Percentiles rank a stretch among this genome's conserved stretches.
These are phyloP conservation scores for Cetoscarus ocellatus DNA, from an alignment of 2,797 vertebrate genomes.

Conservation along the genomic window DNA sequence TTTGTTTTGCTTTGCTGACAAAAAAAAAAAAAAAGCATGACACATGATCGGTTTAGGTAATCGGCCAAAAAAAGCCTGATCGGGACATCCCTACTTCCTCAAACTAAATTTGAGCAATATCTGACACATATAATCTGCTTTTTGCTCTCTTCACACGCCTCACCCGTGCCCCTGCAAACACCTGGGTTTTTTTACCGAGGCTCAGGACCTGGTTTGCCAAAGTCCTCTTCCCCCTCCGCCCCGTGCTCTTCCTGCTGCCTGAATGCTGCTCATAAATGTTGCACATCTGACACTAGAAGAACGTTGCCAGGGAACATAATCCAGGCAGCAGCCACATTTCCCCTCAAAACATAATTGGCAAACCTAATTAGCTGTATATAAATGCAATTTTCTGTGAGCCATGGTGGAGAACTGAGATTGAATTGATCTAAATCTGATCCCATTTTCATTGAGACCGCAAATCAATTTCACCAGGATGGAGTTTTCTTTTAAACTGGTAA, in stretches of 20 bases:
- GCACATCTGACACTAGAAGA: slow-evolving; percentile 9
- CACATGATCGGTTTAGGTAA: too few relatives aligned
- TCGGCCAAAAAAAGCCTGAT: too few relatives aligned
- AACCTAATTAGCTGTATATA: slow-evolving; percentile 33
- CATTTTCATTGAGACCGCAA: slow-evolving; percentile 26
- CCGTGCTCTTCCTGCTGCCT: background rate
- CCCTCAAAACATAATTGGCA: slow-evolving; percentile 25
- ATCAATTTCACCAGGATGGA: slow-evolving; percentile 15
- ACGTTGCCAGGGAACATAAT: slow-evolving; percentile 38
- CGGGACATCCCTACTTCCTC: too few relatives aligned
- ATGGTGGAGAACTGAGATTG: slow-evolving; percentile 13
- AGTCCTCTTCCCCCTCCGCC: background rate
- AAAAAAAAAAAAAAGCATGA: too few relatives aligned
- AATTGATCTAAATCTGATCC: slow-evolving; percentile 42
- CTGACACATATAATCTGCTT: too few relatives aligned
- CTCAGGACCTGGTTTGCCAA: background rate
- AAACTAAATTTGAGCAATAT: too few relatives aligned
- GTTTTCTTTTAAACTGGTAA: slow-evolving; percentile 20
- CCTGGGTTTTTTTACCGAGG: too few relatives aligned
- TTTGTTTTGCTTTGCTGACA: too few relatives aligned
- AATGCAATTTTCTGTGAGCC: slow-evolving; percentile 36
- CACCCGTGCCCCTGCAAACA: too few relatives aligned
- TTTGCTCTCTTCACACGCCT: too few relatives aligned
- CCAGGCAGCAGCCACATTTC: slow-evolving; percentile 28
- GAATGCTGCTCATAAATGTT: slow-evolving; percentile 2